Evolutionary conservation across 2,888 invertebrate genomes (phyloP).

Genomic region (Anoplius nigerrimus): DNA sequence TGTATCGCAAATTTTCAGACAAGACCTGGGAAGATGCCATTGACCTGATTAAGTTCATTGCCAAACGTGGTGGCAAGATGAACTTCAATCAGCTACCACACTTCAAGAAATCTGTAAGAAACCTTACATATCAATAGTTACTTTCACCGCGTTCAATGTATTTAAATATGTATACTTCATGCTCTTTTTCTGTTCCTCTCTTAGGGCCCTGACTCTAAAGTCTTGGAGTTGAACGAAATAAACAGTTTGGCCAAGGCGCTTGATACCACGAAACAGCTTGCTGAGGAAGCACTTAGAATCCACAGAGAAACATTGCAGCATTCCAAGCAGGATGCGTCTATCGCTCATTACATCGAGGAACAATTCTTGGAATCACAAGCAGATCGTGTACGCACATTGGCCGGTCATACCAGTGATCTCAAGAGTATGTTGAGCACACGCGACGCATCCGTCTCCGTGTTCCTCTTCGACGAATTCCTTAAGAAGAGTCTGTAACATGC

Average conservation of each 20-base stretch:
- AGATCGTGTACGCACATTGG: conserved; percentile 81
- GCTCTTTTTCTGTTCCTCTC: conserved; percentile 1
- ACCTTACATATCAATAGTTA: neutral
- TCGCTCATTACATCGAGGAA: conserved; percentile 86
- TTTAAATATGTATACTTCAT: neutral
- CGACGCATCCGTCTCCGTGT: conserved; percentile 82
- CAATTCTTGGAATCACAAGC: conserved; percentile 84
- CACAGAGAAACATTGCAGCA: conserved; percentile 84
- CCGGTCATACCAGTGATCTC: conserved; percentile 86
- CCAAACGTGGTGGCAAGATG: conserved; percentile 82
- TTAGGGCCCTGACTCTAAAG: conserved; percentile 30
- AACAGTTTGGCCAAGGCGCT: conserved; percentile 84
- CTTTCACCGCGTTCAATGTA: neutral
- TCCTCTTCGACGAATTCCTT: conserved; percentile 84
- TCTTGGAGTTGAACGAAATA: conserved; percentile 81
- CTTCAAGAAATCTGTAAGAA: conserved; percentile 59
- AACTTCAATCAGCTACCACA: conserved; percentile 75
- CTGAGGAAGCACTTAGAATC: conserved; percentile 81
- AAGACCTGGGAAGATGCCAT: conserved; percentile 84
- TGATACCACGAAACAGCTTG: conserved; percentile 85
- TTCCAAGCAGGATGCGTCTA: conserved; percentile 74
- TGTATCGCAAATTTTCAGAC: conserved; percentile 85
- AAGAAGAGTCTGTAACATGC: conserved; percentile 56
- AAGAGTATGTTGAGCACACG: conserved; percentile 78
- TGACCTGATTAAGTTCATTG: conserved; percentile 86